Evolutionary conservation across 2,888 invertebrate genomes (phyloP).

Genomic region (Acrobasis suavella): DNA sequence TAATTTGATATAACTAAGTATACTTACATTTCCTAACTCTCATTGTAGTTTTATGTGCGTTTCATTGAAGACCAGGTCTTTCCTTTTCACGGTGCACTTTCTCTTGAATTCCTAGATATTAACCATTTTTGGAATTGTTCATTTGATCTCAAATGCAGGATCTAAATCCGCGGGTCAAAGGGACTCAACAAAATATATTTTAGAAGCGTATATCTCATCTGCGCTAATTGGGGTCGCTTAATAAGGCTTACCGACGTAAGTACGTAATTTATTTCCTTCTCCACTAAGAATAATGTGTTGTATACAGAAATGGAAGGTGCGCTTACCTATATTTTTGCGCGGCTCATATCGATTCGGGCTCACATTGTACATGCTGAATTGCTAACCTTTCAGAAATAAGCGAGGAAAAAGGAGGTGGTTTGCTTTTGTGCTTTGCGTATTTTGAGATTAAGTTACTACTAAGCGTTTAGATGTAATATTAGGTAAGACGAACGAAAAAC

Average conservation of each 20-base stretch:
- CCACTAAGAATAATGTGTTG: slow-evolving; percentile 57
- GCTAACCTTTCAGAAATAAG: no score
- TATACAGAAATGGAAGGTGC: slow-evolving; percentile 50
- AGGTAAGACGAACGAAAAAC: no score
- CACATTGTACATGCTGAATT: neutral
- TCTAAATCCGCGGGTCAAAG: slow-evolving; percentile 37
- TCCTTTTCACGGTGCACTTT: no score
- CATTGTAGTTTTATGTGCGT: no score
- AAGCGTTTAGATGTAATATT: no score
- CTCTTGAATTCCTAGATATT: no score
- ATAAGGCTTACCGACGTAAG: slow-evolving; percentile 81
- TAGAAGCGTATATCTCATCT: slow-evolving; percentile 74
- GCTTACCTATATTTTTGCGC: slow-evolving; percentile 42
- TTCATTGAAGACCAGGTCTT: no score
- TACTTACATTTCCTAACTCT: no score
- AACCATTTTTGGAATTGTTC: neutral
- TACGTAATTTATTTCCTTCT: slow-evolving; percentile 77
- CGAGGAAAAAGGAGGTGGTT: no score
- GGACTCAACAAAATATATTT: slow-evolving; percentile 56
- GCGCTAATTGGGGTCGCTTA: slow-evolving; percentile 81
- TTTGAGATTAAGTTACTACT: no score
- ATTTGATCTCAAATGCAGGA: neutral
- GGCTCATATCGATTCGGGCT: slow-evolving; percentile 8
- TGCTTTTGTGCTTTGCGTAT: no score
- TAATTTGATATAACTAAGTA: no score